Evolutionary conservation across 1,140 invertebrate genomes (phyloP).

Genomic region (Bombus affinis): DNA sequence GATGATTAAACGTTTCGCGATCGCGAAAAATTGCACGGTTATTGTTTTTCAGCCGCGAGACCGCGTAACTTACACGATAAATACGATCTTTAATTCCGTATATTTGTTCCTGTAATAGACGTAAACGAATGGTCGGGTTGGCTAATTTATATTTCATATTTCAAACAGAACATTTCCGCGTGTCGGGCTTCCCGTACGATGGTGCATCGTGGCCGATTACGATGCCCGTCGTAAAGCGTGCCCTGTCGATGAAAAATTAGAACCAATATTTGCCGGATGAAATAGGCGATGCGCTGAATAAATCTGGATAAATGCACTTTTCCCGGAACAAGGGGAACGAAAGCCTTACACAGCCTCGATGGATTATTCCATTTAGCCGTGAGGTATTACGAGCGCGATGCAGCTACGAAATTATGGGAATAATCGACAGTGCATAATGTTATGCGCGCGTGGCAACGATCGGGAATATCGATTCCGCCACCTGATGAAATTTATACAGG

Average conservation of each 20-base stretch:
- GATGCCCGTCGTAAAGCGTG: no score
- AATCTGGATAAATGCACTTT: conserved; percentile 23
- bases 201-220: background rate
- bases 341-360: background rate
- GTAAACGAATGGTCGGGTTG: background rate
- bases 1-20: background rate
- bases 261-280: conserved; percentile 35
- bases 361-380: conserved; percentile 47
- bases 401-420: conserved; percentile 37
- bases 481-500: background rate
- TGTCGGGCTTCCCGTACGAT: background rate
- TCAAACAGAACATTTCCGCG: background rate
- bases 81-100: background rate
- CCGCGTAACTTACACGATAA: background rate
- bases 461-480: conserved; percentile 1
- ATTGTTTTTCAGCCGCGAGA: background rate
- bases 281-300: conserved; percentile 15
- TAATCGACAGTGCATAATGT: conserved; percentile 44
- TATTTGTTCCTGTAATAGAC: conserved; percentile 5
- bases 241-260: conserved; percentile 27
- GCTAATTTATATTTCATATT: conserved; percentile 26
- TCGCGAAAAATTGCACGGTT: conserved; percentile 2
- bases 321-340: background rate
- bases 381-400: conserved; percentile 40
- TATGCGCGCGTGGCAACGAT: background rate